Evolutionary conservation across 1,140 invertebrate genomes (phyloP).

Genomic region (Drosophila cardini): DNA sequence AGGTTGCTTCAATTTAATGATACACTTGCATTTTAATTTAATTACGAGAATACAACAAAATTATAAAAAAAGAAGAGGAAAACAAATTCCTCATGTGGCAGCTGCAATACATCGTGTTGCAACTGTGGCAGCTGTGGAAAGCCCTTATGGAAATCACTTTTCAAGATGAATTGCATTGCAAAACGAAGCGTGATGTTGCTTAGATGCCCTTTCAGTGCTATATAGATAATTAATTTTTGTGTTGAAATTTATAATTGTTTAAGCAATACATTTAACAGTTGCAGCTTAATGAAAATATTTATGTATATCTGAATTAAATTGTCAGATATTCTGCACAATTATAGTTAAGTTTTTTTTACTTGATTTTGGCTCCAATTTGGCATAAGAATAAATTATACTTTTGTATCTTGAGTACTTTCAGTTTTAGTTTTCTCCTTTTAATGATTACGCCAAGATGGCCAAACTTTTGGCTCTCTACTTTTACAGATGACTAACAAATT

Average conservation of each 20-base stretch:
- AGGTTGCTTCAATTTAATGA: slow-evolving; percentile 70
- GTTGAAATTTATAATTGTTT: neutral
- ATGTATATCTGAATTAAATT: too few species aligned
- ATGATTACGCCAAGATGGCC: slow-evolving; percentile 49
- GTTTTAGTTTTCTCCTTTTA: slow-evolving; percentile 19
- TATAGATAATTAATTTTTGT: slow-evolving; percentile 8
- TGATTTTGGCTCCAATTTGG: too few species aligned
- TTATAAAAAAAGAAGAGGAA: slow-evolving; percentile 7
- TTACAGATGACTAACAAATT: slow-evolving; percentile 21
- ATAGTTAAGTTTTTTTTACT: too few species aligned
- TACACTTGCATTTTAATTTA: slow-evolving; percentile 81
- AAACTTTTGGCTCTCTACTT: slow-evolving; percentile 28
- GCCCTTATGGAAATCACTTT: slow-evolving; percentile 24
- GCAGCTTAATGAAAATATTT: neutral
- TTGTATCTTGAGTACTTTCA: slow-evolving; percentile 1
- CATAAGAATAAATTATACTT: neutral
- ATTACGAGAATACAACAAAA: slow-evolving; percentile 50
- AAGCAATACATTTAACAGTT: neutral
- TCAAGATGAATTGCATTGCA: slow-evolving; percentile 30
- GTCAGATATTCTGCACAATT: too few species aligned
- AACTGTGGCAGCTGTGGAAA: slow-evolving; percentile 10
- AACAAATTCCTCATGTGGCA: slow-evolving; percentile 39
- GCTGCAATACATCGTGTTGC: slow-evolving; percentile 41
- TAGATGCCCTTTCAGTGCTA: slow-evolving; percentile 24
- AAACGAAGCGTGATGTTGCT: slow-evolving; percentile 25